These are phyloP conservation scores for Pitta sordida DNA, from an alignment of 2,113 vertebrate genomes.

Conservation along the genomic window DNA sequence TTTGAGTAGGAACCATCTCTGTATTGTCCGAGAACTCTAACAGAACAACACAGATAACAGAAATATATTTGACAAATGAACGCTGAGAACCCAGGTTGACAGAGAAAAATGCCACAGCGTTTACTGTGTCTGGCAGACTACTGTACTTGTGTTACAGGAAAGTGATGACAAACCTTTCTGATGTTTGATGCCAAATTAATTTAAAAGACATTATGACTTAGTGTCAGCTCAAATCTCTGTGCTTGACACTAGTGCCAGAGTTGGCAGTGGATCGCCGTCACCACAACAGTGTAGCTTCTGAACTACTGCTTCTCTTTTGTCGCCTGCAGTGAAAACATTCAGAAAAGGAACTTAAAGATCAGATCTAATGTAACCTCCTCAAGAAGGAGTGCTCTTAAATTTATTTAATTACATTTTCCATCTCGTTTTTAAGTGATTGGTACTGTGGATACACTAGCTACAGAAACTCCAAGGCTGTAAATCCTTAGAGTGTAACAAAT, in stretches of 20 bases:
- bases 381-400: not conserved
- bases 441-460: not conserved
- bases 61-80: not conserved
- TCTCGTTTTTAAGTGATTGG: not conserved
- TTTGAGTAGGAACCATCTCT: not conserved
- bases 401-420: not conserved
- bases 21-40: not conserved
- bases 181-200: not conserved
- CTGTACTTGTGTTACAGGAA: not conserved
- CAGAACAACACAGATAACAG: not conserved
- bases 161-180: not conserved
- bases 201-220: not conserved
- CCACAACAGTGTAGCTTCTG: fast-evolving
- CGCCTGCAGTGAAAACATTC: not conserved
- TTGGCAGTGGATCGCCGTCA: not conserved
- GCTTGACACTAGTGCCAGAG: not conserved
- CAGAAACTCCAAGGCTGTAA: not conserved
- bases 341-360: not conserved
- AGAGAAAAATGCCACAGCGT: not conserved
- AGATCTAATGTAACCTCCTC: not conserved
- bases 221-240: not conserved
- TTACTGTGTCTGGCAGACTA: not conserved
- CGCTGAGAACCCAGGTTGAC: not conserved
- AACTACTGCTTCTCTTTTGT: not conserved
- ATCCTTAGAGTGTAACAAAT: not conserved